A percentile compares a stretch with the other conserved stretches of the same genome.
These are phyloP conservation scores for Deilephila porcellus DNA, from an alignment of 2,888 invertebrate species.

Conservation along the genomic window DNA sequence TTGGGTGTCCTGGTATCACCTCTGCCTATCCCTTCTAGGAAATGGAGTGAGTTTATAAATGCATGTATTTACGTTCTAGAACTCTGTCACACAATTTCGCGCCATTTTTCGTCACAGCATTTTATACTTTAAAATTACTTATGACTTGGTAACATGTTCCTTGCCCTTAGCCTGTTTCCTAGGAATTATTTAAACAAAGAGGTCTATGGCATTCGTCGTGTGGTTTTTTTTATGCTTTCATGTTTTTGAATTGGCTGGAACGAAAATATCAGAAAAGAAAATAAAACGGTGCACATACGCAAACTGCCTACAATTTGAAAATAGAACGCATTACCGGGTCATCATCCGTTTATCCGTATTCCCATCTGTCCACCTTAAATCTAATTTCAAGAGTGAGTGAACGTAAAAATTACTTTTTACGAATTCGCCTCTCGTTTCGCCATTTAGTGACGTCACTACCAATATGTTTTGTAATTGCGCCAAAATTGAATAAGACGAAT, in stretches of 20 bases:
- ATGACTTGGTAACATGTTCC: no score
- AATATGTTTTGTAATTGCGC: slow-evolving; percentile 6
- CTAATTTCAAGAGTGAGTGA: slow-evolving; percentile 27
- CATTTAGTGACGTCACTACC: slow-evolving; percentile 11
- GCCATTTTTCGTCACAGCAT: no score
- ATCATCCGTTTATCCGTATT: slow-evolving; percentile 29
- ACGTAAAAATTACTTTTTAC: slow-evolving; percentile 21
- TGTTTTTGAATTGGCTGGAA: background rate
- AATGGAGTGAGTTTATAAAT: no score
- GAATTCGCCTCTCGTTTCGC: background rate
- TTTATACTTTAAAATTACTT: no score
- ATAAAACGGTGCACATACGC: background rate
- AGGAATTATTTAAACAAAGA: no score
- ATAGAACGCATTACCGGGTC: slow-evolving; percentile 26
- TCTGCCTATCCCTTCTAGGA: no score
- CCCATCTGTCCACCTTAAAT: slow-evolving; percentile 28
- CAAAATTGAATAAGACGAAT: background rate
- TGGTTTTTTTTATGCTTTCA: background rate
- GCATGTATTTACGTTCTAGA: no score
- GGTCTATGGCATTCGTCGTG: no score
- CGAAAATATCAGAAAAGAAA: background rate
- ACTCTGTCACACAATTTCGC: no score
- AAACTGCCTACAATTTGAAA: slow-evolving; percentile 17
- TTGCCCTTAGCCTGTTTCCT: no score
- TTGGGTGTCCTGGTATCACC: no score